Evolutionary conservation across 2,888 invertebrate genomes (phyloP), one percentile per base, ranked within the genome.

Genomic region (Mongoloraphidia duomilia): DNA sequence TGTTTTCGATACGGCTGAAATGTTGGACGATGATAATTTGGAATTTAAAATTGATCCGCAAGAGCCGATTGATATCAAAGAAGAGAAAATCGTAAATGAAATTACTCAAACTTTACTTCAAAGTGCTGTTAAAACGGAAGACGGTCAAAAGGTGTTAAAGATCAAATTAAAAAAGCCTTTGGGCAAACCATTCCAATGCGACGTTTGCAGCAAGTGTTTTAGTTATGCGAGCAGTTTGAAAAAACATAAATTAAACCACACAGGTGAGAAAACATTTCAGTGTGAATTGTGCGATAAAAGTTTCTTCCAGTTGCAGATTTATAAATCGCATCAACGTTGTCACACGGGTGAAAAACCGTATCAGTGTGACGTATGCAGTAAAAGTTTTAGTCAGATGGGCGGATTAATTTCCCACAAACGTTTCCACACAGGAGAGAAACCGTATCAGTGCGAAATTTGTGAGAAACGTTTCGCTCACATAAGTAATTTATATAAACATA

Each of bases 191-290:
- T 64, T 64, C 52, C 52, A 58, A 17, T 77, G 77, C 56, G 74
- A 77, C 59, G 57, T 74, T 9, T 77, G 77, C 58, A 76, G 76
- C 9, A 73, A 73, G 50, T 71, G 70, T 57, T 76, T 77, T 63
- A 69, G 76, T 17, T 76, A 14, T 69, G 67, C 49, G 64, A 76
- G 1, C 76, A 77, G 55, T 55, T 76, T 40, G 64, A 67, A 11
- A 72, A 74, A 52, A 75, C 75, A 11, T 76, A 76, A 11, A 10
- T 10, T 36, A 13, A 13, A 14, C 11, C 66, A 66, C 52, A 66
- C 65, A 43, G 66, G 66, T 8, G 66, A 66, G 52, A 58, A 66
- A 41, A 66, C 66, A 9, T 66, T 66, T 50, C 66, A 66, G 52
- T 66, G 66, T 49, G 62, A 54, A 33, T 63, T 66, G 53, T 66